Conservation (phyloP, 2,113 vertebrate species). For the Tachycineta bicolor region DNA sequence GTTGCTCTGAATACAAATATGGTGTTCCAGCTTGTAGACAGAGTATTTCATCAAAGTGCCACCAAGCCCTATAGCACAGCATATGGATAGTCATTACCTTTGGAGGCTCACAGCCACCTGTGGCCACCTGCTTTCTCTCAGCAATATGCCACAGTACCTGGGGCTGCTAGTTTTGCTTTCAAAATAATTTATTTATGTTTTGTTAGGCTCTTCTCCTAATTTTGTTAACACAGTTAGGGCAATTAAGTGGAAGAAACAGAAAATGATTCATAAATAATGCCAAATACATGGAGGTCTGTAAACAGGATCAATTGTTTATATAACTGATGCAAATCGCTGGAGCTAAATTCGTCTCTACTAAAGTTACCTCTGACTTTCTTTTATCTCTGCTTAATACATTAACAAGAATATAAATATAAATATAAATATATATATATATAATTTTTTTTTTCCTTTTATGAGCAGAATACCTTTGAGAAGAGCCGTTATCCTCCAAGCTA, state of each 20-base stretch:
- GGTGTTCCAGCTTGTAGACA: neutral
- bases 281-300: neutral
- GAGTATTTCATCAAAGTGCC: neutral
- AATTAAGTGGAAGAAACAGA: conserved; percentile 1
- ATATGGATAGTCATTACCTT: neutral
- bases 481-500: neutral
- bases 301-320: neutral
- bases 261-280: conserved; percentile 6
- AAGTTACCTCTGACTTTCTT: neutral
- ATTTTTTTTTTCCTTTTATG: neutral
- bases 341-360: neutral
- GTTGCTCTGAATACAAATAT: conserved; percentile 35
- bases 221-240: neutral
- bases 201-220: neutral
- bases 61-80: neutral
- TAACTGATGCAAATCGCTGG: neutral
- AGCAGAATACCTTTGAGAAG: neutral
- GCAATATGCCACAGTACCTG: neutral
- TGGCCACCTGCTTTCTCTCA: conserved; percentile 2
- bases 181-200: neutral
- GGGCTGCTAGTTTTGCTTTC: neutral
- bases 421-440: too few species aligned
- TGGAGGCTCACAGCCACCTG: neutral
- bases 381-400: neutral
- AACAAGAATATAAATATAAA: neutral